A percentile compares a stretch with the other conserved stretches of the same genome.
Evolutionary conservation across 2,888 invertebrate genomes (phyloP).

Genomic region (Apocheima hispidaria): DNA sequence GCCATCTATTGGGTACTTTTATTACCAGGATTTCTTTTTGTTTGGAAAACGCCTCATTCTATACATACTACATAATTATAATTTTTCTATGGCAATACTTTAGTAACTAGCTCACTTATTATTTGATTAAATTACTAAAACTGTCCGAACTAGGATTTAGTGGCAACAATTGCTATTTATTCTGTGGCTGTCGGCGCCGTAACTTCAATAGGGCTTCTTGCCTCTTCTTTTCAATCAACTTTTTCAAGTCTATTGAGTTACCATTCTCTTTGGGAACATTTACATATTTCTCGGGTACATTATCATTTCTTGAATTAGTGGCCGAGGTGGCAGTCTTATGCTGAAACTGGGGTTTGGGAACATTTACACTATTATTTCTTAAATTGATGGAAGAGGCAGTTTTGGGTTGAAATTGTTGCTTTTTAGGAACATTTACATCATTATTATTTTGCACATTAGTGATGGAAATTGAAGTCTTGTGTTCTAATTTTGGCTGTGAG

Average conservation of each 20-base stretch:
- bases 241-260: constrained; percentile 60
- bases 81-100: too few species aligned
- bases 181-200: constrained; percentile 66
- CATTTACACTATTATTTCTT: constrained; percentile 3
- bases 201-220: constrained; percentile 80
- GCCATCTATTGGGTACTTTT: too few species aligned
- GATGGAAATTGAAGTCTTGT: background rate
- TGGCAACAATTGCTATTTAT: constrained; percentile 43
- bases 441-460: background rate
- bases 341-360: background rate
- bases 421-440: too few species aligned
- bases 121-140: background rate
- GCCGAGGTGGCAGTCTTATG: background rate
- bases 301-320: constrained; percentile 8
- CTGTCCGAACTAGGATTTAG: background rate
- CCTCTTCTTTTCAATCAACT: constrained; percentile 78
- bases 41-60: too few species aligned
- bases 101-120: too few species aligned
- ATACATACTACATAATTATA: too few species aligned
- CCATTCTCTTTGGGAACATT: constrained; percentile 15
- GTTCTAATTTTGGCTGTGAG: constrained; percentile 4
- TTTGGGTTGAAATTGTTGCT: constrained; percentile 66
- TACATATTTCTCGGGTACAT: constrained; percentile 35
- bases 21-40: too few species aligned
- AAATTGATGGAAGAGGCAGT: constrained; percentile 50